Conservation (phyloP, 2,888 invertebrate genomes). For the Aleiodes testaceus region DNA sequence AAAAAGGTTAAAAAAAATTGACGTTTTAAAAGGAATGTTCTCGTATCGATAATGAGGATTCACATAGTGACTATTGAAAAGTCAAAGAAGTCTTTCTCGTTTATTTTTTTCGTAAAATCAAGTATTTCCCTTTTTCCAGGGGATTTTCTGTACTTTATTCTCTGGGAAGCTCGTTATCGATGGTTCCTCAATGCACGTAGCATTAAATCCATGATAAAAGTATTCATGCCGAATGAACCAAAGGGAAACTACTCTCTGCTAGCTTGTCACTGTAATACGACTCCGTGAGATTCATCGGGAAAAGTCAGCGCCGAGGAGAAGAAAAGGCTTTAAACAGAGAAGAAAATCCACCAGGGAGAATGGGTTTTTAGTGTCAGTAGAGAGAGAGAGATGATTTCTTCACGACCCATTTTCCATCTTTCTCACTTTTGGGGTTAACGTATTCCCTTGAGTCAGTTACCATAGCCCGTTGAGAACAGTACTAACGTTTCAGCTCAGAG, state of each 20-base stretch:
- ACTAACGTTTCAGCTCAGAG: conserved; percentile 12
- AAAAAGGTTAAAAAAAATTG: not conserved
- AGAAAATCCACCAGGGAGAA: conserved; percentile 14
- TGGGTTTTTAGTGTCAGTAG: conserved; percentile 7
- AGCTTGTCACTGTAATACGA: conserved; percentile 8
- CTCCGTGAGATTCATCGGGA: conserved; percentile 10
- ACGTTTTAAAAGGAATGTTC: too few relatives aligned
- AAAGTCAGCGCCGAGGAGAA: not conserved
- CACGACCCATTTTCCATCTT: conserved; percentile 23
- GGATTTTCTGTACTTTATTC: not conserved
- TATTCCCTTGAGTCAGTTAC: conserved; percentile 11
- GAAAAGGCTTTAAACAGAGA: conserved; percentile 8
- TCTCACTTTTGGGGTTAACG: not conserved
- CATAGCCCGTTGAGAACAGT: conserved; percentile 3
- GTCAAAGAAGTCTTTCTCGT: not conserved
- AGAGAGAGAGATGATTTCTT: conserved; percentile 6
- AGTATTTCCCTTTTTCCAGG: not conserved
- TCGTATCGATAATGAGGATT: conserved; percentile 7
- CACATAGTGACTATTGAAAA: not conserved
- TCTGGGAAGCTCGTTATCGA: not conserved
- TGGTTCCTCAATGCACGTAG: not conserved
- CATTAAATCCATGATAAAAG: conserved; percentile 22
- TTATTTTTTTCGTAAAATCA: not conserved
- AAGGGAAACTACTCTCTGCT: not conserved
- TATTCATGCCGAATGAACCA: conserved; percentile 6